Base-by-base conservation (phyloP, 1,140 invertebrate genomes). In the Ceratina calcarata region DNA sequence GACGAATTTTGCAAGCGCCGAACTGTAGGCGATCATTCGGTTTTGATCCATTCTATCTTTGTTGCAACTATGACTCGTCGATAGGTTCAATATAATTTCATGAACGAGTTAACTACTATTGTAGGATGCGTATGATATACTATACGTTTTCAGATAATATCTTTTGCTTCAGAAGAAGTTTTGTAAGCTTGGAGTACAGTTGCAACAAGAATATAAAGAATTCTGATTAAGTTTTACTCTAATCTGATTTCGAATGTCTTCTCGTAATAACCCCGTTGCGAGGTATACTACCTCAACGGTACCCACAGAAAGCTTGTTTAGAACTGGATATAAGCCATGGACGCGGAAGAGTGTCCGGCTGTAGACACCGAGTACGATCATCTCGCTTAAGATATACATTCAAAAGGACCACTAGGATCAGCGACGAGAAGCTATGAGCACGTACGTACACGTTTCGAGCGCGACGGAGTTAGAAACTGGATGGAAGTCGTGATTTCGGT, bases 401-500 rank as follows among this genome's bases (percentile, higher is more conserved):
- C 49, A 55, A 70, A 74, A 45, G 57, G 57, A 64, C 24, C 61
- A 53, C 18, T 69, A 78, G 66, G 64, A 69, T 75, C 62, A 60
- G 22, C 24, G 53, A 78, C 78, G 83, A 71, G 75, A 79, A 85
- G 68, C 65, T 78, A 82, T 55, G 67, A 55, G 55, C 71, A 82
- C 75, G 84, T 84, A 82, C 75, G 84, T 84, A 78, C 82, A 72
- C 73, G 82, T 78, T 70, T 66, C 76, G 72, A 81, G 69, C 73
- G 75, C 57, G 20, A n/a, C 69, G 55, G 51, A 85, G 79, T 78
- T 70, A 64, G 83, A 79, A 85, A 79, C 61, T 58, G 55, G 84
- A 86, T 76, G 66, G 74, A 78, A 75, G 53, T 77, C 58, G 75
- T 86, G 84, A 85, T 85, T 86, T 86, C 66, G 71, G n/a, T 57